These are phyloP conservation scores for Uromys caudimaculatus DNA, from an alignment of 2,797 vertebrate species.

Conservation along the genomic window DNA sequence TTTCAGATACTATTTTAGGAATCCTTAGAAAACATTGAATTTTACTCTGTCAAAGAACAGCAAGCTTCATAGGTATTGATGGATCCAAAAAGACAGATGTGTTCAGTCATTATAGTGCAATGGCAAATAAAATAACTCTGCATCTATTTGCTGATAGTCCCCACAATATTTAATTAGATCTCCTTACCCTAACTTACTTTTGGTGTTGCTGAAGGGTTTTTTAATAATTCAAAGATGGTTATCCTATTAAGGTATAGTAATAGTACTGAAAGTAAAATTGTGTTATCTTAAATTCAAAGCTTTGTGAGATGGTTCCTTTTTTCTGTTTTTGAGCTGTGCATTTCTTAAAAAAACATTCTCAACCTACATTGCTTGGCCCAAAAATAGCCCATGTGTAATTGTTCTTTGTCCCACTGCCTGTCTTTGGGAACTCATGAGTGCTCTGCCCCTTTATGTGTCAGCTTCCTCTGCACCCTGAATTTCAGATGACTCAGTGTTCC, in stretches of 20 bases:
- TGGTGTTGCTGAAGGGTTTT: neutral
- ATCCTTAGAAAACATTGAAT: conserved; percentile 33
- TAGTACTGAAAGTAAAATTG: neutral
- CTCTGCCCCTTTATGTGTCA: conserved; percentile 49
- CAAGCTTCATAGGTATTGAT: neutral
- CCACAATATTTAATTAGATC: neutral
- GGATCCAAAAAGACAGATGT: neutral
- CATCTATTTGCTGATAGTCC: neutral
- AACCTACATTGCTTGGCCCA: neutral
- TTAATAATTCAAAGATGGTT: conserved; percentile 5
- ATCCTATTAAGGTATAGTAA: neutral
- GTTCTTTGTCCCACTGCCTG: conserved; percentile 38
- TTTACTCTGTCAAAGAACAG: conserved; percentile 41
- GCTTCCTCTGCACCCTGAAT: conserved; percentile 45
- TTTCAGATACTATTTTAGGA: conserved; percentile 47
- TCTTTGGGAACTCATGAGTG: conserved; percentile 64
- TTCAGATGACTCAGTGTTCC: conserved; percentile 72
- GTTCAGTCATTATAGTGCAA: neutral
- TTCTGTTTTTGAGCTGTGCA: conserved; percentile 8
- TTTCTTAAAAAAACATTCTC: conserved; percentile 47
- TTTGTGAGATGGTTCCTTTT: conserved; percentile 24
- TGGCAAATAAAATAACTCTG: neutral
- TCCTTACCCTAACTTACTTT: conserved; percentile 19
- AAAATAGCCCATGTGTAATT: conserved; percentile 65
- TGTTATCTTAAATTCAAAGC: conserved; percentile 26